Conservation (phyloP, 2,113 vertebrate genomes). For the Onychostruthus taczanowskii region DNA sequence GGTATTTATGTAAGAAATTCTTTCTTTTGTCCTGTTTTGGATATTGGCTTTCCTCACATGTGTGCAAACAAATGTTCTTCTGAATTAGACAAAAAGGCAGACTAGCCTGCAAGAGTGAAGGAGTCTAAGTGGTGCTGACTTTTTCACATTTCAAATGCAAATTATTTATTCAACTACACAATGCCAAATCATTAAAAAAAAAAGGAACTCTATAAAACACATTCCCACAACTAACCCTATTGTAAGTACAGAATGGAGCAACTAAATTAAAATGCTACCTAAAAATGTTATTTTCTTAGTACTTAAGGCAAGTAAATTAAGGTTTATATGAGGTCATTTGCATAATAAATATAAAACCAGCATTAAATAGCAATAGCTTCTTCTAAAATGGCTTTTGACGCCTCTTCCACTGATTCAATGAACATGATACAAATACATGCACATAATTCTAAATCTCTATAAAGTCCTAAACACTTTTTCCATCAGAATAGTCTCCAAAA, state of each 20-base stretch:
- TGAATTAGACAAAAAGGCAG: neutral
- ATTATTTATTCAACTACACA: slow-evolving; percentile 19
- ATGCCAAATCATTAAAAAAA: neutral
- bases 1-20: neutral
- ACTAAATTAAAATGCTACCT: neutral
- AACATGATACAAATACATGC: neutral
- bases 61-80: neutral
- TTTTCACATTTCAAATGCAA: slow-evolving; percentile 35
- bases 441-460: neutral
- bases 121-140: neutral
- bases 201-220: neutral
- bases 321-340: neutral
- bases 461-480: neutral
- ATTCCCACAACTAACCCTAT: neutral
- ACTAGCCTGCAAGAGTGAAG: neutral
- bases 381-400: accelerated
- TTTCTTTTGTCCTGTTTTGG: neutral
- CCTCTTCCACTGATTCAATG: neutral
- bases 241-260: neutral
- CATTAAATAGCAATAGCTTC: neutral
- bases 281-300: neutral
- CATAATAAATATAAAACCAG: neutral
- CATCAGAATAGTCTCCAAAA: neutral
- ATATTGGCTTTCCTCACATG: neutral
- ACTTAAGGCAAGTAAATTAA: neutral